Percentiles rank a stretch among this genome's conserved stretches.
Conservation (phyloP, 2,797 vertebrate species). For the Rhinophrynus dorsalis region DNA sequence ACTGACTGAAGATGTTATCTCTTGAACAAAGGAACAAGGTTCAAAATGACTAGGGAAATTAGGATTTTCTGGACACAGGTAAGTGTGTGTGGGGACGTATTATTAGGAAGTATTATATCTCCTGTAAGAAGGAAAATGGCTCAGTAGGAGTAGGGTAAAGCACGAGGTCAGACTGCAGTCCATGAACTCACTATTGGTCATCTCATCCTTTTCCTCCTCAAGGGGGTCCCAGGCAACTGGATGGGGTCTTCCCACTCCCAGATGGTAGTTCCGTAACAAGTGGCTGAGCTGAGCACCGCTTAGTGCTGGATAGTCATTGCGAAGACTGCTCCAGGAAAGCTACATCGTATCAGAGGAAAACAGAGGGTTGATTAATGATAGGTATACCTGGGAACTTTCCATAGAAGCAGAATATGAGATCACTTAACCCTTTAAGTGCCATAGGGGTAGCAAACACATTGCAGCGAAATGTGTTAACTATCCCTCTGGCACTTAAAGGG, state of each 20-base stretch:
- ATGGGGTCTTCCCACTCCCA: constrained; percentile 80
- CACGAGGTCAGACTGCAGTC: constrained; percentile 8
- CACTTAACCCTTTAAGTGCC: too few relatives aligned
- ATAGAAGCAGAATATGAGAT: too few relatives aligned
- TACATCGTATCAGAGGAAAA: constrained; percentile 9
- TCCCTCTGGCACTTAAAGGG: too few relatives aligned
- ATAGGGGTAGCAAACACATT: too few relatives aligned
- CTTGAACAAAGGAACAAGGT: too few relatives aligned
- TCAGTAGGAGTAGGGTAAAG: neutral
- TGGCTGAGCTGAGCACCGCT: constrained; percentile 86
- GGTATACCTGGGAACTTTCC: too few relatives aligned
- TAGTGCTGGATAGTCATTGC: constrained; percentile 78
- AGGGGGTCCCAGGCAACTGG: constrained; percentile 80
- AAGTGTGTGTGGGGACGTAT: too few relatives aligned
- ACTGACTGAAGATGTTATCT: too few relatives aligned
- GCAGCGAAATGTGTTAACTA: too few relatives aligned
- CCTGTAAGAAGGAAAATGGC: neutral
- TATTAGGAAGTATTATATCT: too few relatives aligned
- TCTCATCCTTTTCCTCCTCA: constrained; percentile 63
- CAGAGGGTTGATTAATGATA: neutral
- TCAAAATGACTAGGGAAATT: too few relatives aligned
- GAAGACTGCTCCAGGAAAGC: constrained; percentile 78
- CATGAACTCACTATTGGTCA: constrained; percentile 57
- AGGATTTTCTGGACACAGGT: too few relatives aligned
- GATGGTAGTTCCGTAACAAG: constrained; percentile 86